Conservation (phyloP, 1,140 invertebrate genomes). For the Ganaspis sp. region DNA sequence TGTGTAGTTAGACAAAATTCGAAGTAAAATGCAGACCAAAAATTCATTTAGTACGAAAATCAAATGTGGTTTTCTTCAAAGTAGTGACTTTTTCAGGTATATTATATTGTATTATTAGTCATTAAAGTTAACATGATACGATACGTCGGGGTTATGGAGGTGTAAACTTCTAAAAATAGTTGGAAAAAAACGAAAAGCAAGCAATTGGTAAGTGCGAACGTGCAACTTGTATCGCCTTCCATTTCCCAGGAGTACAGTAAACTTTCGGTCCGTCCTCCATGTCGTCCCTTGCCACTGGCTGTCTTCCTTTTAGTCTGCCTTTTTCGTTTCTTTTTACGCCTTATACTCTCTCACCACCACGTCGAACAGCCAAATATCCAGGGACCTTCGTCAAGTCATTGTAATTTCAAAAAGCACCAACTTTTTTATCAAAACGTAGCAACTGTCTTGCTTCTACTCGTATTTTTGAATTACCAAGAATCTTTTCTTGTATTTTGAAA, state of each 20-base stretch:
- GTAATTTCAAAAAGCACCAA: conserved; percentile 12
- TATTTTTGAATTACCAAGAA: too few relatives aligned
- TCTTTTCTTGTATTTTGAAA: too few relatives aligned
- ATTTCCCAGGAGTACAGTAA: conserved; percentile 42
- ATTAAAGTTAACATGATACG: not conserved
- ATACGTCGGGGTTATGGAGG: not conserved
- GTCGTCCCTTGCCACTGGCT: conserved; percentile 40
- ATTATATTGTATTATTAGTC: not conserved
- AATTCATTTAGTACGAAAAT: too few relatives aligned
- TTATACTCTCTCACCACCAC: not conserved
- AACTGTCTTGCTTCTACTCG: not conserved
- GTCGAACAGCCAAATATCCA: not conserved
- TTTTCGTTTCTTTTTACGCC: conserved; percentile 24
- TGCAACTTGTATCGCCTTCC: conserved; percentile 31
- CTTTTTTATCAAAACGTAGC: not conserved
- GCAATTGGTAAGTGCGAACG: conserved; percentile 33
- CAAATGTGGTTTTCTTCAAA: too few relatives aligned
- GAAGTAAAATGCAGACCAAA: too few relatives aligned
- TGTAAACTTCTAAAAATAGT: conserved; percentile 12
- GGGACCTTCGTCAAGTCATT: not conserved
- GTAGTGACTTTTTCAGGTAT: not conserved
- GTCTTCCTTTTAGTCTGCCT: conserved; percentile 40
- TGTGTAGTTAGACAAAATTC: too few relatives aligned
- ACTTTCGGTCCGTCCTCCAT: conserved; percentile 38
- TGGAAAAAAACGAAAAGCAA: conserved; percentile 19